Conservation (phyloP, 2,888 invertebrate genomes). For the Epinotia brunnichana region DNA sequence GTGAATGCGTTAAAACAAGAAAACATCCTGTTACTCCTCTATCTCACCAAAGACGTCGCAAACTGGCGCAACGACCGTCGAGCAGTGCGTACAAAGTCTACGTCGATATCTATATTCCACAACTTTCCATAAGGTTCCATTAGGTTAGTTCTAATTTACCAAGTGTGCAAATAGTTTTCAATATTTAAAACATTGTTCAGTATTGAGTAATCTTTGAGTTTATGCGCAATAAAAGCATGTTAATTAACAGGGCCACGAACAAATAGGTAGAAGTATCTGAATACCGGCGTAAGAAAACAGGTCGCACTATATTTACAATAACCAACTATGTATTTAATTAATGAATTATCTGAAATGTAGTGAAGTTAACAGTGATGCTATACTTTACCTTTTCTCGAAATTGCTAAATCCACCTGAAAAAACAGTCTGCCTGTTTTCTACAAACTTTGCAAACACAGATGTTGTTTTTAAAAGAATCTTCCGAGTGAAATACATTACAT, state of each 20-base stretch:
- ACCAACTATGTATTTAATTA: background rate
- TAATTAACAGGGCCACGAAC: background rate
- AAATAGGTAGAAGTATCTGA: background rate
- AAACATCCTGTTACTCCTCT: too few relatives aligned
- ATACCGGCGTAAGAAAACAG: background rate
- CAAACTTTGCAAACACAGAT: conserved; percentile 14
- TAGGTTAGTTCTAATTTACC: too few relatives aligned
- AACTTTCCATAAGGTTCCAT: background rate
- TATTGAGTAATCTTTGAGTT: too few relatives aligned
- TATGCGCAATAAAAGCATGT: background rate
- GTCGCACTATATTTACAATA: background rate
- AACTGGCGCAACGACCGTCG: too few relatives aligned
- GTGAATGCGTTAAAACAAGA: too few relatives aligned
- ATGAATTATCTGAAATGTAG: background rate
- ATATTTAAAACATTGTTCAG: too few relatives aligned
- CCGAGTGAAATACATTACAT: conserved; percentile 34
- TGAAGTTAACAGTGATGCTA: background rate
- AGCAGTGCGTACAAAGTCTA: too few relatives aligned
- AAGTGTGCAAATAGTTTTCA: too few relatives aligned
- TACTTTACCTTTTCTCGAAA: conserved; percentile 25
- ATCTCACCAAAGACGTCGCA: too few relatives aligned
- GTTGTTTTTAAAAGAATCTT: conserved; percentile 14
- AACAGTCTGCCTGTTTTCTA: background rate
- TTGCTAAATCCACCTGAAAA: conserved; percentile 5
- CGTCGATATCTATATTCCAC: background rate